Evolutionary conservation across 2,888 invertebrate genomes (phyloP), one percentile per base, ranked within the genome.

Genomic region (Lypha dubia): DNA sequence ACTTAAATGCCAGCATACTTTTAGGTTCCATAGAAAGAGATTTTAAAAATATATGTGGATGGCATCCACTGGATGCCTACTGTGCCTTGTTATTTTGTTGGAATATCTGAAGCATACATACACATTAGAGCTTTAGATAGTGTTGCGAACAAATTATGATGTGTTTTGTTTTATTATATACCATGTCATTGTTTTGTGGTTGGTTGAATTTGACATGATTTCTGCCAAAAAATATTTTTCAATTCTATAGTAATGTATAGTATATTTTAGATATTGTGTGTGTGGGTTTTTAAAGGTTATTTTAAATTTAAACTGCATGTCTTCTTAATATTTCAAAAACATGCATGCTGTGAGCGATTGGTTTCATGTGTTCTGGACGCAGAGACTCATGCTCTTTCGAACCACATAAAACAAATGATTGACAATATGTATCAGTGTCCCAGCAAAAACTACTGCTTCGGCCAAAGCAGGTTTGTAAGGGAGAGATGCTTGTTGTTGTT

Each of bases 271-370:
- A n/a, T n/a, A n/a, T n/a, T 17, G 46, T 7, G 20, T 22, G 20
- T 20, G 11, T 22, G 22, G 22, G 20, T 11, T 51, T 3, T 4
- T 9, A 75, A 75, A 53, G 15, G 28, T 17, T 81, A 53, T 35
- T 60, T 28, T 44, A 22, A 28, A 75, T 49, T 41, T 60, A 75
- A 87, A 88, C 88, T 88, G 84, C 88, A 89, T 88, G 87, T 88
- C 88, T 86, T 88, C 88, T 86, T 86, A 88, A 88, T 87, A 83
- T 88, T 89, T 87, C 89, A 89, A 81, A 88, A 88, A 80, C 89
- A 89, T 83, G 87, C 41, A 56, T 65, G 41, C n/a, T 32, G 56
- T 56, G 22, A 11, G 8, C 8, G 22, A 15, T 11, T 53, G 20
- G 46, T 46, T 17, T 11, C 8, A 9, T 49, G 15, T 28, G 15